Percentiles rank a stretch among this genome's conserved stretches.
phyloP scores from a whole-genome alignment of 2,113 vertebrate species.

The Festucalex cinctus region DNA sequence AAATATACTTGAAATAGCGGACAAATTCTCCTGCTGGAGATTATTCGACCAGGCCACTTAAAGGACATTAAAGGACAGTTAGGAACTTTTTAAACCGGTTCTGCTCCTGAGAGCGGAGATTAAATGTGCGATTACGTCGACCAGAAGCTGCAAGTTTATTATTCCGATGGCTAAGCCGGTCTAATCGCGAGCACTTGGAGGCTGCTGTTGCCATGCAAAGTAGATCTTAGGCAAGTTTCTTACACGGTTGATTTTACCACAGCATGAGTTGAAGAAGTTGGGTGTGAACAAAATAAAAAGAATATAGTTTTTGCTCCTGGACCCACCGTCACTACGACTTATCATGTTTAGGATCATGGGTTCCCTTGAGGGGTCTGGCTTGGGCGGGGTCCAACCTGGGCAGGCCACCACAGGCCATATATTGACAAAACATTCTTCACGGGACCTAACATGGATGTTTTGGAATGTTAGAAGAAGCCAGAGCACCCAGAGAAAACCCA shows the following conservation, averaged over 20 bases:
- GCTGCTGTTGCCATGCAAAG: conserved; percentile 62
- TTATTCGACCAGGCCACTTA: conserved; percentile 18
- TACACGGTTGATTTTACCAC: conserved; percentile 21
- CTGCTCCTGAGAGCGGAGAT: conserved; percentile 30
- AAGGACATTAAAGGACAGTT: conserved; percentile 48
- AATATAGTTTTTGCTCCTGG: background rate
- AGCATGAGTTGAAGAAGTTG: background rate
- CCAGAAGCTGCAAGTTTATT: conserved; percentile 64
- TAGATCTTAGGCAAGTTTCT: conserved; percentile 63
- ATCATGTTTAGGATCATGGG: background rate
- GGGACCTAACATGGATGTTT: no score
- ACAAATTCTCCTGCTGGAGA: conserved; percentile 23
- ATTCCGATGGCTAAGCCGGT: conserved; percentile 58
- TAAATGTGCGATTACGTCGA: conserved; percentile 49
- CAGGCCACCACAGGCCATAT: no score
- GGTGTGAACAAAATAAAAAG: background rate
- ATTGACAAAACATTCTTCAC: no score
- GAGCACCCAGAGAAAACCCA: background rate
- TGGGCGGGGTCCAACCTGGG: no score
- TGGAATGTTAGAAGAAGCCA: background rate
- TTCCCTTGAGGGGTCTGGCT: background rate
- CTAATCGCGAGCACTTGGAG: conserved; percentile 58
- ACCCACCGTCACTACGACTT: background rate
- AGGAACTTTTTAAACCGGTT: conserved; percentile 27
- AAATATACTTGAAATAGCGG: conserved; percentile 21